These are phyloP conservation scores for Zophobas morio DNA, from an alignment of 1,140 invertebrate species.

Conservation along the genomic window DNA sequence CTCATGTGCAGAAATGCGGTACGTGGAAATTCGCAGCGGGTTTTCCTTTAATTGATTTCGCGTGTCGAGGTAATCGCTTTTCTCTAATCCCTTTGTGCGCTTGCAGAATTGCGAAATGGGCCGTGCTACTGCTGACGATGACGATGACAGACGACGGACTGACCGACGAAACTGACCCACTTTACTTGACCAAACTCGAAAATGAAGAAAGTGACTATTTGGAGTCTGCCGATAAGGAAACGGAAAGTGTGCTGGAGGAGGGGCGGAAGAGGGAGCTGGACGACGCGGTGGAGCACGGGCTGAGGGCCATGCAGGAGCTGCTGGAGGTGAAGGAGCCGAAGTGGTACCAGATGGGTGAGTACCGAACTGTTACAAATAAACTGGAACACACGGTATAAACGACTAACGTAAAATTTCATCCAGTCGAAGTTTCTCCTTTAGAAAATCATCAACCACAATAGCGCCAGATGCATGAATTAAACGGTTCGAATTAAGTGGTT, in stretches of 20 bases:
- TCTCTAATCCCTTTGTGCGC: neutral
- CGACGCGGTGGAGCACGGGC: constrained; percentile 76
- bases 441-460: no score
- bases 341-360: constrained; percentile 79
- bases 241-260: constrained; percentile 47
- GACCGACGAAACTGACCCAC: constrained; percentile 6
- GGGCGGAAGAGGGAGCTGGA: constrained; percentile 69
- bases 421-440: no score
- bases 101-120: constrained; percentile 16
- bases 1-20: constrained; percentile 4
- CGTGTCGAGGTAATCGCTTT: neutral
- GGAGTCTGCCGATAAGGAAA: constrained; percentile 17
- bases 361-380: no score
- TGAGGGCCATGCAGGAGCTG: constrained; percentile 77
- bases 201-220: constrained; percentile 33
- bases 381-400: no score
- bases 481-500: no score
- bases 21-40: neutral
- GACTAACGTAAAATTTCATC: no score
- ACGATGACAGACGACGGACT: constrained; percentile 7
- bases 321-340: constrained; percentile 78
- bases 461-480: no score
- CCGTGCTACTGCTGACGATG: constrained; percentile 30
- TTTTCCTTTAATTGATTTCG: no score
- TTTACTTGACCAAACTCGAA: constrained; percentile 22